Evolutionary conservation across 2,113 vertebrate species (phyloP).

Genomic region (Aspidoscelis tigris): DNA sequence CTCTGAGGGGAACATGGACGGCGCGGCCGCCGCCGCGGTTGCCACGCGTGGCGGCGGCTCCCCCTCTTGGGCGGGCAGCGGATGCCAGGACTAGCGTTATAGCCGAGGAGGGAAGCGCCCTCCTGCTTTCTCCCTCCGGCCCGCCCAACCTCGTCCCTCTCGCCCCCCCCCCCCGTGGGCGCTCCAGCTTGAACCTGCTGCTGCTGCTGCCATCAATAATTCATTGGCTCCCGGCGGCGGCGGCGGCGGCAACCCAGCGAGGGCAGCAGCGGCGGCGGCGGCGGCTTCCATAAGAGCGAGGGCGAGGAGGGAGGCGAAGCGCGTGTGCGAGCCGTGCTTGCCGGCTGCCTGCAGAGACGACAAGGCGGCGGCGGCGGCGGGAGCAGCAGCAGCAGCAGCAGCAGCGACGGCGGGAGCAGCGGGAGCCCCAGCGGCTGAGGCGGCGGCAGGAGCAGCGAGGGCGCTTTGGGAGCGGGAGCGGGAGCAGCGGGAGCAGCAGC

Average conservation of each 20-base stretch:
- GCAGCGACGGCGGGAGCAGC: constrained; percentile 44
- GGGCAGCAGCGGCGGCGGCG: neutral
- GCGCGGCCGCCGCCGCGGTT: too few species aligned
- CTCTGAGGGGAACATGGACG: neutral
- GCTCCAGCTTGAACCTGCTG: neutral
- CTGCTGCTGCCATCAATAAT: constrained; percentile 66
- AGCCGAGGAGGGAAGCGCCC: neutral
- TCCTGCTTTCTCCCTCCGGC: neutral
- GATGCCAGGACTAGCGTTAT: neutral
- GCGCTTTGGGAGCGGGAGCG: constrained; percentile 67
- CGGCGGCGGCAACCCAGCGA: neutral
- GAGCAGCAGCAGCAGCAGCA: constrained; percentile 54
- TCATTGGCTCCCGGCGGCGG: constrained; percentile 62
- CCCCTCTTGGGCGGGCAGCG: neutral
- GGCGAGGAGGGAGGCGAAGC: constrained; percentile 23
- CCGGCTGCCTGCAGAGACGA: constrained; percentile 51
- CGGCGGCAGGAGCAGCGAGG: constrained; percentile 57
- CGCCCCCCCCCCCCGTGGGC: neutral
- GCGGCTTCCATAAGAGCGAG: neutral
- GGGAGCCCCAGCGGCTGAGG: constrained; percentile 58
- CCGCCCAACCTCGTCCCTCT: neutral
- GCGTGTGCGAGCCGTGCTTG: constrained; percentile 35
- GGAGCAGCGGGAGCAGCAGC: constrained; percentile 57
- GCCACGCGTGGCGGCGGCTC: neutral
- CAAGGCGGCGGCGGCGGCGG: constrained; percentile 74